phyloP scores from a whole-genome alignment of 23 tunicate species.

The Corella eumyota region DNA sequence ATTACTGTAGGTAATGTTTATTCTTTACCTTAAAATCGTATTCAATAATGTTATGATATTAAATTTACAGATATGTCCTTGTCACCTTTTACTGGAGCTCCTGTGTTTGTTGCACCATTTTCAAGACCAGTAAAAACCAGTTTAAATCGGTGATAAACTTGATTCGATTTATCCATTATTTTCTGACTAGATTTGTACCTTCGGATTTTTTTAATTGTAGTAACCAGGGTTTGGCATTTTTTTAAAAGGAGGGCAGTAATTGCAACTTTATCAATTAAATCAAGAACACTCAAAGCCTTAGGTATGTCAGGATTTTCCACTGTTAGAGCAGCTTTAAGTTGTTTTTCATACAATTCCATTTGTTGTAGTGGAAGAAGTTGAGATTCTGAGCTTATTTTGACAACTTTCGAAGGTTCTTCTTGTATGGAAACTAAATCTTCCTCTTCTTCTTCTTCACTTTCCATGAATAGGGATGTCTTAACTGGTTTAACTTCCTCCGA shows the following conservation, averaged over 20 bases:
- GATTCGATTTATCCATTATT: constrained; percentile 77
- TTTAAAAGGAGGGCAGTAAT: constrained; percentile 50
- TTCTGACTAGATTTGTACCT: constrained; percentile 83
- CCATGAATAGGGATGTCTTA: constrained; percentile 1
- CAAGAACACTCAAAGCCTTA: constrained; percentile 54
- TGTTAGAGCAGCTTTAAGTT: constrained; percentile 63
- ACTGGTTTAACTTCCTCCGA: neutral
- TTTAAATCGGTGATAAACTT: constrained; percentile 77
- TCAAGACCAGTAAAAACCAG: constrained; percentile 51
- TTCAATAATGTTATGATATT: too few species aligned
- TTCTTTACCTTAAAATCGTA: too few species aligned
- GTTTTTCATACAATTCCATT: constrained; percentile 57
- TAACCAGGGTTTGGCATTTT: constrained; percentile 60
- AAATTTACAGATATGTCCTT: too few species aligned
- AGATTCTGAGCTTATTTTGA: neutral
- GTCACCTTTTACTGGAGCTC: constrained; percentile 16
- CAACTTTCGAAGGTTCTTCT: constrained; percentile 13
- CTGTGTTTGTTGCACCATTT: constrained; percentile 52
- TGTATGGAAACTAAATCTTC: constrained; percentile 3
- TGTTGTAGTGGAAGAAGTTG: constrained; percentile 27
- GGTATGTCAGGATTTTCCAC: constrained; percentile 76
- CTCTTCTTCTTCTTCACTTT: constrained; percentile 1
- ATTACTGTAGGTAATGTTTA: too few species aligned
- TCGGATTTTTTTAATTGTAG: constrained; percentile 77
- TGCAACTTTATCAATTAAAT: constrained; percentile 53